Evolutionary conservation across 2,113 vertebrate genomes (phyloP).

Genomic region (Oryzias woworae): DNA sequence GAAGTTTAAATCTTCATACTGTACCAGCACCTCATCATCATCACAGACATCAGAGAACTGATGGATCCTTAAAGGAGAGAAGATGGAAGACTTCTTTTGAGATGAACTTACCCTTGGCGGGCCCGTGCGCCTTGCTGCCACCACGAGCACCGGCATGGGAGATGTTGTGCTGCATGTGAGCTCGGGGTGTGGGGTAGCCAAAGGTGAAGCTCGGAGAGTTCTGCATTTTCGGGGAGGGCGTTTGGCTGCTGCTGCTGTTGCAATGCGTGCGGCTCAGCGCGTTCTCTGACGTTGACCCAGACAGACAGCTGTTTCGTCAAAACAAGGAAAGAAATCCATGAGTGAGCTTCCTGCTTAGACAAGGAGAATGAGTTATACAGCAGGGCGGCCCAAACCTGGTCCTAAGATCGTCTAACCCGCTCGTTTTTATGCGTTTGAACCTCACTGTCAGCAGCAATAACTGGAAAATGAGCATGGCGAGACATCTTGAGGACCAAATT

Average conservation of each 20-base stretch:
- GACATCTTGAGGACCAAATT: too few species aligned
- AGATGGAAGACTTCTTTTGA: neutral
- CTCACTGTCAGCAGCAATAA: too few species aligned
- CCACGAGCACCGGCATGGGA: constrained; percentile 48
- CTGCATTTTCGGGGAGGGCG: constrained; percentile 82
- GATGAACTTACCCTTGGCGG: constrained; percentile 85
- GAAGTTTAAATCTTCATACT: too few species aligned
- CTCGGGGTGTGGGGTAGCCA: constrained; percentile 67
- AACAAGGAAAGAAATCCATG: neutral
- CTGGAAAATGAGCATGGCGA: too few species aligned
- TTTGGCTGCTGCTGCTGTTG: constrained; percentile 83
- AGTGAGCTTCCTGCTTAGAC: neutral
- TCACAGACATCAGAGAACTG: too few species aligned
- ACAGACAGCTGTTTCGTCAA: constrained; percentile 72
- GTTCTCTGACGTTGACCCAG: constrained; percentile 82
- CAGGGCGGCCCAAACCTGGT: too few species aligned
- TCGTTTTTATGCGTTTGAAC: too few species aligned
- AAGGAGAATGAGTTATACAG: neutral
- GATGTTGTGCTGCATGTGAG: constrained; percentile 54
- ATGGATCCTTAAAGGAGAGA: neutral
- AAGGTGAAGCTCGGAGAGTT: constrained; percentile 88
- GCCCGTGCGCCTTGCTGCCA: constrained; percentile 70
- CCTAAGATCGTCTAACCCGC: accelerated
- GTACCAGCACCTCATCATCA: too few species aligned
- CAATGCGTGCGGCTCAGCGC: constrained; percentile 77